Evolutionary conservation across 53 echinoderm and acorn worm genomes (phyloP).

Genomic region (Paelopatides confundens): DNA sequence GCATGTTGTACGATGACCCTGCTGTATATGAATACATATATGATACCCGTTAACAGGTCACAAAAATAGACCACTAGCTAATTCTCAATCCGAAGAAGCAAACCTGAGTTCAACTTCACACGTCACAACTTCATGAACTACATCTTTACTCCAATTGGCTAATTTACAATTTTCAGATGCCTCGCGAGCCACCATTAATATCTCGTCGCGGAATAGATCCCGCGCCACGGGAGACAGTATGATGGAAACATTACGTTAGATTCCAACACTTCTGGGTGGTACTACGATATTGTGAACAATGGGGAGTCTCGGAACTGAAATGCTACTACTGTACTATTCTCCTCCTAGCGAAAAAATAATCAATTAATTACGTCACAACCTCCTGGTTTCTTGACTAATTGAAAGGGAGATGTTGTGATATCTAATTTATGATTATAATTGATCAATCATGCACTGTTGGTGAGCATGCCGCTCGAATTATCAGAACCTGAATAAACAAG

Average conservation of each 20-base stretch:
- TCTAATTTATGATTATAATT: too few relatives aligned
- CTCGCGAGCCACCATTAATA: not conserved
- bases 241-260: not conserved
- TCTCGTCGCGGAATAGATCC: not conserved
- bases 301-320: not conserved
- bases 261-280: slow-evolving; percentile 39
- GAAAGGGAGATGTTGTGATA: too few relatives aligned
- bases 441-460: too few relatives aligned
- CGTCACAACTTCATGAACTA: not conserved
- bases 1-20: too few relatives aligned
- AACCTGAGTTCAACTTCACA: not conserved
- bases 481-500: too few relatives aligned
- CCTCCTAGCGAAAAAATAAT: not conserved
- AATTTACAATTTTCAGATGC: slow-evolving; percentile 26
- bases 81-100: not conserved
- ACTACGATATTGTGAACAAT: not conserved
- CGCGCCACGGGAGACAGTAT: not conserved
- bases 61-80: not conserved
- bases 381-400: too few relatives aligned
- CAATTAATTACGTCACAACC: not conserved
- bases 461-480: too few relatives aligned
- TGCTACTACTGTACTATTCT: not conserved
- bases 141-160: not conserved
- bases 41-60: not conserved
- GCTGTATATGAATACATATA: too few relatives aligned